These are phyloP conservation scores for Ommatoiulus sabulosus DNA, from an alignment of 2,888 invertebrate genomes.

Conservation along the genomic window DNA sequence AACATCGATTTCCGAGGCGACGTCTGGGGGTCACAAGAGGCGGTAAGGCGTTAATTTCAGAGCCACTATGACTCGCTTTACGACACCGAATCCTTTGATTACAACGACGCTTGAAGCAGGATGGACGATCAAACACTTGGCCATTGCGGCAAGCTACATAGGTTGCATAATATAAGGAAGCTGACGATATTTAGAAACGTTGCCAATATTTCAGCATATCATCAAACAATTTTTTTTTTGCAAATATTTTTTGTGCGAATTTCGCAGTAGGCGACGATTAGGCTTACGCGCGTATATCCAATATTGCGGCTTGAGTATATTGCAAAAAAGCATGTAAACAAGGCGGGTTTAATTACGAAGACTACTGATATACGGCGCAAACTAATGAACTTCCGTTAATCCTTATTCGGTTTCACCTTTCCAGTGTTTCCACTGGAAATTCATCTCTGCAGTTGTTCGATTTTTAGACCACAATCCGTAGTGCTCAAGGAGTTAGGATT, in stretches of 20 bases:
- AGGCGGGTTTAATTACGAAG: slow-evolving; percentile 13
- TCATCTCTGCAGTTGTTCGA: not conserved
- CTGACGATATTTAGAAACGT: not conserved
- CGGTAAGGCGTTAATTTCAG: slow-evolving; percentile 28
- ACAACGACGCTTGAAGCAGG: not conserved
- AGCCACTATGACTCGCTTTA: not conserved
- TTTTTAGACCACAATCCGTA: not conserved
- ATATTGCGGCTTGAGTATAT: slow-evolving; percentile 7
- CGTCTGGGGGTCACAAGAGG: slow-evolving; percentile 5
- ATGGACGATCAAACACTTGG: not conserved
- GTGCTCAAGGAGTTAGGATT: too few relatives aligned
- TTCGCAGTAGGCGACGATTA: not conserved
- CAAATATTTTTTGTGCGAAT: not conserved
- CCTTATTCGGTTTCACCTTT: not conserved
- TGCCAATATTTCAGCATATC: not conserved
- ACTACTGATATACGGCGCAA: not conserved
- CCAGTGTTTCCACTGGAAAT: not conserved
- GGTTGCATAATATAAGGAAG: not conserved
- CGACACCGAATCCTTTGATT: slow-evolving; percentile 23
- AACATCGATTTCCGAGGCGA: not conserved
- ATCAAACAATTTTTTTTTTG: not conserved
- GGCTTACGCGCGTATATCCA: not conserved
- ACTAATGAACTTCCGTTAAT: not conserved
- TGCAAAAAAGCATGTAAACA: slow-evolving; percentile 25
- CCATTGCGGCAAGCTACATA: slow-evolving; percentile 17